Base-by-base conservation (phyloP, 2,797 vertebrate genomes). In the Pteropus rufus region DNA sequence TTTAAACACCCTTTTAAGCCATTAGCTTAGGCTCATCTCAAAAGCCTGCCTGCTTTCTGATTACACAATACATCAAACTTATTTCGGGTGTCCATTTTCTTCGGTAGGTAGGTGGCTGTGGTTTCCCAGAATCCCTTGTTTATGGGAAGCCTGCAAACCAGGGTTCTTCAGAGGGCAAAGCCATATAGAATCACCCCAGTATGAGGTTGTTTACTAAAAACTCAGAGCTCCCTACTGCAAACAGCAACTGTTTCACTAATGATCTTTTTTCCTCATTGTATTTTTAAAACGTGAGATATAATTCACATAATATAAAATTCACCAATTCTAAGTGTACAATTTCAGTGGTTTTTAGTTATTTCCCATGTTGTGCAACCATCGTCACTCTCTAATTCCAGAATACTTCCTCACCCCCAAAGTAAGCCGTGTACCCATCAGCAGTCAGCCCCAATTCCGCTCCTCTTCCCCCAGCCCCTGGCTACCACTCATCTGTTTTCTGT, bases 1-100 rank as follows among this genome's bases (percentile, higher is more conserved):
- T 77, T 76, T 84, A 89, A 92, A 95, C 62, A 84, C 79, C 46
- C 95, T 96, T 94, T 95, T 81, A 96, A 96, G 95, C 89, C 93
- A 89, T 96, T 96, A 97, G 95, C 82, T 80, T 31, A 67, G 64
- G 72, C 70, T 87, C 92, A 26, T 73, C 93, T 60, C 34, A 19
- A 96, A 93, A 96, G 73, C 54, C 58, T 11, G 69, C 67, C 52
- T 39, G 54, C 73, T 34, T 58, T 89, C 89, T 73, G 82, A 97
- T 93, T 84, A 93, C 34, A 91, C 60, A 89, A 90, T 75, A 85
- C 29, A 54, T 91, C 73, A 88, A 36, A 44, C 52, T 75, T 72
- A 89, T 49, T 62, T 79, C 0, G 4, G 80, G 79, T 36, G 58
- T 93, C 76, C 85, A 85, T 81, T 94, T 94, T 77, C 89, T 49